Evolutionary conservation across 1,140 invertebrate species (phyloP).

Genomic region (Drosophila albomicans): DNA sequence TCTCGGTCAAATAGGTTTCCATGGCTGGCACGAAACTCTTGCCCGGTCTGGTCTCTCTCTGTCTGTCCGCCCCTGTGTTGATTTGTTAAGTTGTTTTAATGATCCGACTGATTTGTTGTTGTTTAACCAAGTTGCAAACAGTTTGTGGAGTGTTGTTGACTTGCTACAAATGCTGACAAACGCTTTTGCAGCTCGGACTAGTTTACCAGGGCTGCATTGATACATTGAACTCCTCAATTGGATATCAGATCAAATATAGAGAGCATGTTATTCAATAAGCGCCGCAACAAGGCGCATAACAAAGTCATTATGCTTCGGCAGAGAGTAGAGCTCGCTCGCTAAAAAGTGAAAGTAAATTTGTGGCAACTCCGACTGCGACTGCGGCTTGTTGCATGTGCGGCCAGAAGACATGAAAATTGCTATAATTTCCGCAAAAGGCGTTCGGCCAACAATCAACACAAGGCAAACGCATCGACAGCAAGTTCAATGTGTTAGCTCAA

Average conservation of each 20-base stretch:
- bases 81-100: slow-evolving; percentile 63
- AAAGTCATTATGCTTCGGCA: slow-evolving; percentile 22
- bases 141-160: slow-evolving; percentile 50
- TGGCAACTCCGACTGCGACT: slow-evolving; percentile 9
- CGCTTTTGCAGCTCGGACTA: too few species aligned
- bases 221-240: not conserved
- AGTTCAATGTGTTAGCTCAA: slow-evolving; percentile 66
- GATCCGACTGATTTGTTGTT: slow-evolving; percentile 75
- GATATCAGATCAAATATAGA: slow-evolving; percentile 2
- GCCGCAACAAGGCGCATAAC: not conserved
- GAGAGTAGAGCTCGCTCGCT: not conserved
- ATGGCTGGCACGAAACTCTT: slow-evolving; percentile 84
- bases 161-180: slow-evolving; percentile 4
- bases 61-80: slow-evolving; percentile 55
- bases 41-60: not conserved
- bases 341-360: slow-evolving; percentile 74
- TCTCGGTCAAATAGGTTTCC: slow-evolving; percentile 93
- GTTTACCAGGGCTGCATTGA: not conserved
- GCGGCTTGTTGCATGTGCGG: slow-evolving; percentile 31
- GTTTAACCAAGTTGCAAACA: slow-evolving; percentile 73
- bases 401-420: slow-evolving; percentile 80
- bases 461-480: slow-evolving; percentile 52
- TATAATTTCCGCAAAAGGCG: slow-evolving; percentile 79
- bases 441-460: slow-evolving; percentile 61
- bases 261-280: slow-evolving; percentile 6